A percentile compares a stretch with the other conserved stretches of the same genome.
Conservation (phyloP, 2,113 vertebrate genomes). For the Crotophaga sulcirostris region DNA sequence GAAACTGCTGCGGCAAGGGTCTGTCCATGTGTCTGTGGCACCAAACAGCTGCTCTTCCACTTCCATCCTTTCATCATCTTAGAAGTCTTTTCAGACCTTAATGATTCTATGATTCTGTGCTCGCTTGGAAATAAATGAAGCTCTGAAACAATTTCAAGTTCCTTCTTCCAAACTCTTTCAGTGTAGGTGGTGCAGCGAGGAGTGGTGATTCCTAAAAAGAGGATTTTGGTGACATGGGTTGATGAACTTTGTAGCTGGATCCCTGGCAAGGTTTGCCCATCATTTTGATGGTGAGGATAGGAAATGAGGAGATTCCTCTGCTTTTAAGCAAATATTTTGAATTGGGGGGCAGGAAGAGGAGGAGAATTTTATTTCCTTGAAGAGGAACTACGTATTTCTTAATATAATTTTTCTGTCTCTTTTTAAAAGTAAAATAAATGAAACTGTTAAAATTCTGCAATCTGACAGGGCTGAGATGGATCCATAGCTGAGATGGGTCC, state of each 20-base stretch:
- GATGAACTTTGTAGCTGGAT: neutral
- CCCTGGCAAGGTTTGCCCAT: neutral
- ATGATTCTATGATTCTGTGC: no score
- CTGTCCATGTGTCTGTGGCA: neutral
- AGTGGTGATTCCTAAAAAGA: accelerated
- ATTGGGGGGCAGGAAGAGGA: neutral
- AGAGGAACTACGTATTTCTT: neutral
- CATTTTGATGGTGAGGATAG: neutral
- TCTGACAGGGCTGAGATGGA: neutral
- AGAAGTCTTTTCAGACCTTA: no score
- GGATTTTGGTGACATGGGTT: accelerated
- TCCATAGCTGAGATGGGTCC: neutral
- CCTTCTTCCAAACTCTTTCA: neutral
- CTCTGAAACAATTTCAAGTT: neutral
- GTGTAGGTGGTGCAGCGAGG: neutral
- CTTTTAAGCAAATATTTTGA: neutral
- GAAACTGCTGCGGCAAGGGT: no score
- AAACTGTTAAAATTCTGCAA: neutral
- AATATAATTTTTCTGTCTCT: neutral
- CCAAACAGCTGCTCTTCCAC: neutral
- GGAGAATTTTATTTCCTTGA: neutral
- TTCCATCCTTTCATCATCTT: neutral
- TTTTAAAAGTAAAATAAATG: neutral
- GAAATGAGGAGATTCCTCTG: neutral
- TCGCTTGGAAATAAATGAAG: neutral